These are phyloP conservation scores for Drosophila virilis DNA, from an alignment of 1,140 invertebrate species.

Conservation along the genomic window DNA sequence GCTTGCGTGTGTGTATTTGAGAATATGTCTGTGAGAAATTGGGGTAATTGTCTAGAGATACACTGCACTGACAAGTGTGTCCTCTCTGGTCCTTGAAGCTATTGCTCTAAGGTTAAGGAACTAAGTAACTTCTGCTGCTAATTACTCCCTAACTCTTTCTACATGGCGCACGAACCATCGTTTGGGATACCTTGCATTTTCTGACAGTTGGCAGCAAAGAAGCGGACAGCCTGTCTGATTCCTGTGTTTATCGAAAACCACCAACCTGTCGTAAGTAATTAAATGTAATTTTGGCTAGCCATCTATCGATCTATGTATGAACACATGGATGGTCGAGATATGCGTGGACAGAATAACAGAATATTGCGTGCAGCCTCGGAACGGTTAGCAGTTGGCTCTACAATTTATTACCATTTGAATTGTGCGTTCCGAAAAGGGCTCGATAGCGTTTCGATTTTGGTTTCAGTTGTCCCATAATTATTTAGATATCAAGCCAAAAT, in stretches of 20 bases:
- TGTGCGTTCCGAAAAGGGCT: conserved; percentile 28
- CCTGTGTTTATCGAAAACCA: conserved; percentile 13
- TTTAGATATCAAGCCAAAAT: conserved; percentile 38
- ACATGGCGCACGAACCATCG: conserved; percentile 19
- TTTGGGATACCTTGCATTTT: conserved; percentile 26
- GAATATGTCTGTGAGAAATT: background rate
- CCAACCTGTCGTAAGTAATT: conserved; percentile 57
- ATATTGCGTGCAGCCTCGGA: conserved; percentile 43
- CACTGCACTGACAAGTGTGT: conserved; percentile 62
- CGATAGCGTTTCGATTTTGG: conserved; percentile 9
- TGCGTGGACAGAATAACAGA: background rate
- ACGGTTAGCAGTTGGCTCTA: conserved; percentile 37
- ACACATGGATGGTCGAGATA: conserved; percentile 3
- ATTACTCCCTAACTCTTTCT: conserved; percentile 37
- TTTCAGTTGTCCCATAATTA: conserved; percentile 47
- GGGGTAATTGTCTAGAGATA: conserved; percentile 73
- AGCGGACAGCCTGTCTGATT: conserved; percentile 38
- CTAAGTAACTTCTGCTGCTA: conserved; percentile 20
- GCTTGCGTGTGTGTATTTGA: background rate
- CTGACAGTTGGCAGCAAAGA: conserved; percentile 63
- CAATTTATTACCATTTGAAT: conserved; percentile 62
- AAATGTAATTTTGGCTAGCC: conserved; percentile 62
- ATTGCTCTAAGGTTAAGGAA: conserved; percentile 58
- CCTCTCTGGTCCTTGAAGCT: conserved; percentile 41
- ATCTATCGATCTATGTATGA: conserved; percentile 48